Evolutionary conservation across 2,113 vertebrate species (phyloP), one percentile per base, ranked within the genome.

Genomic region (Rhinoderma darwinii): DNA sequence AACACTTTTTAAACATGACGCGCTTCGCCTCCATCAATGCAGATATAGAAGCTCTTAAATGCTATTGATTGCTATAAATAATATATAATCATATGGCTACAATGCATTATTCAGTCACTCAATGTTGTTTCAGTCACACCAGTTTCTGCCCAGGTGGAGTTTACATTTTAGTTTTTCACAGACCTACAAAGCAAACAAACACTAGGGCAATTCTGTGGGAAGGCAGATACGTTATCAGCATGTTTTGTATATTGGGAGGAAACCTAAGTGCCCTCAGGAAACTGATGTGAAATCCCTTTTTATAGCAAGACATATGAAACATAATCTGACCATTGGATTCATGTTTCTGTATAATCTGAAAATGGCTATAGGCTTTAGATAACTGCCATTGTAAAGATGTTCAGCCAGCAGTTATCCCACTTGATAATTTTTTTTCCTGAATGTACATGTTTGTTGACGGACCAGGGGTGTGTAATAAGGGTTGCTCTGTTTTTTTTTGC

Each of bases 81-180:
- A 72, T 72, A 72, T 0, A 5, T 61, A 66, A 41, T 20, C 1
- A 70, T 70, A 37, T 18, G 17, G 30, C 9, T 35, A 22, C 5
- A 37, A 15, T 4, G 15, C 18, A 35, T 37, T 37, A 32, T 66
- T 9, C 66, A 70, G 30, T 20, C 18, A 37, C 2, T 20, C 1
- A 20, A 9, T 72, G 37, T 41, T 72, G 20, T 41, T 72, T 72
- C 68, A 72, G 68, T 39, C 68, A 41, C 68, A 72, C 68, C 68
- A 72, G 68, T 39, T 72, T 72, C 68, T 72, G 68, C 37, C 18
- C 20, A 22, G 35, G 30, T 68, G 20, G 20, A 22, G 10, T 41
- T 72, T 68, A 68, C 32, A 14, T 30, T 4, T 3, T 72, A 72
- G 35, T 11, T 41, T 72, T 41, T 41, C 37, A 72, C 20, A 25